A percentile compares a stretch with the other conserved stretches of the same genome.
phyloP scores from a whole-genome alignment of 2,113 vertebrate genomes.

The Lipophrys pholis region DNA sequence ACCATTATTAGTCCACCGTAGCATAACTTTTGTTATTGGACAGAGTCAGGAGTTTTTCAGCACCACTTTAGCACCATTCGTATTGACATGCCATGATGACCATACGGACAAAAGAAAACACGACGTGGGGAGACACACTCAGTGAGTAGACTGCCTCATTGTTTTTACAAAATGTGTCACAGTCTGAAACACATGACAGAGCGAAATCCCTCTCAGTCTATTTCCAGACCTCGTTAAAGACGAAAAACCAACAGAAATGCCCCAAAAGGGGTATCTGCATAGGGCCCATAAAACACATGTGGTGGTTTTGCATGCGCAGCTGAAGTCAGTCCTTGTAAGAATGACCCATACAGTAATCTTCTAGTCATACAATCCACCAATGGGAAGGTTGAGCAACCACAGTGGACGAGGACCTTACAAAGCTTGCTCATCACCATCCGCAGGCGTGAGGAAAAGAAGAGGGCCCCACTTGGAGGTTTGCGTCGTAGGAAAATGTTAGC shows the following conservation, averaged over 20 bases:
- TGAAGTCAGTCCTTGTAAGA: slow-evolving; percentile 40
- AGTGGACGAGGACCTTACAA: slow-evolving; percentile 30
- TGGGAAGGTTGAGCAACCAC: slow-evolving; percentile 38
- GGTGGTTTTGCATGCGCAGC: slow-evolving; percentile 31
- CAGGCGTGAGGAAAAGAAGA: slow-evolving; percentile 47
- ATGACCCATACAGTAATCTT: slow-evolving; percentile 34
- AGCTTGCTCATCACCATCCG: slow-evolving; percentile 59
- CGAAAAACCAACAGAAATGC: slow-evolving; percentile 51
- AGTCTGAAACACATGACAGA: slow-evolving; percentile 61
- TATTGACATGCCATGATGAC: slow-evolving; percentile 77
- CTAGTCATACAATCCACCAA: slow-evolving; percentile 34
- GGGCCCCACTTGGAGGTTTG: slow-evolving; percentile 76
- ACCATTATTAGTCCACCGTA: slow-evolving; percentile 74
- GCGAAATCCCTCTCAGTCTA: slow-evolving; percentile 47
- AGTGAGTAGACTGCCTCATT: slow-evolving; percentile 56
- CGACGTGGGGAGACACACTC: slow-evolving; percentile 56
- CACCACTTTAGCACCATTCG: slow-evolving; percentile 64
- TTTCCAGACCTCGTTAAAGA: slow-evolving; percentile 62
- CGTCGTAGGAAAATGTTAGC: slow-evolving; percentile 80
- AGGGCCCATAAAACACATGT: slow-evolving; percentile 33
- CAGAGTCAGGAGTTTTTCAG: slow-evolving; percentile 74
- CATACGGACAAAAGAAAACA: slow-evolving; percentile 79
- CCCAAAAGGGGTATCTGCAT: slow-evolving; percentile 10
- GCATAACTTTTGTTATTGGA: slow-evolving; percentile 74
- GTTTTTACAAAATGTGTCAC: slow-evolving; percentile 69